Conservation (phyloP, 2,888 invertebrate genomes). For the Zaprionus lineosus region DNA sequence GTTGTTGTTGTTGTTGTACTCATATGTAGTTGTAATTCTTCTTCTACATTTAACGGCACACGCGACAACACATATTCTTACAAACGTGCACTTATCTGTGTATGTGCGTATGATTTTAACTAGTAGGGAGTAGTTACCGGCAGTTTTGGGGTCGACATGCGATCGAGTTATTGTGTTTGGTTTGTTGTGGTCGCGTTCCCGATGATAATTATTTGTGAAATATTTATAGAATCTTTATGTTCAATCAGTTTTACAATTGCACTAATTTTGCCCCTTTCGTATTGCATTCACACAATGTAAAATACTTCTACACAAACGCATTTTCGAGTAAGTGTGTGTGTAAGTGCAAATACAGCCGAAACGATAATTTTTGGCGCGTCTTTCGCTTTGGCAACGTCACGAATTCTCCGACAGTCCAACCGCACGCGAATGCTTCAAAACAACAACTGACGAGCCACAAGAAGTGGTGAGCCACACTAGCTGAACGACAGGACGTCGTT, state of each 20-base stretch:
- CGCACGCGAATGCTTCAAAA: conserved; percentile 47
- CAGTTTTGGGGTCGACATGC: conserved; percentile 24
- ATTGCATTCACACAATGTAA: neutral
- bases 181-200: conserved; percentile 34
- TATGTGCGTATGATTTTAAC: neutral
- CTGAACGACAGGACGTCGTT: conserved; percentile 30
- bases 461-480: conserved; percentile 14
- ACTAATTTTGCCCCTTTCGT: conserved; percentile 9
- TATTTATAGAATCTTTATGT: conserved; percentile 9
- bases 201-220: conserved; percentile 2
- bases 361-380: conserved; percentile 52
- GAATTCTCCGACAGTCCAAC: conserved; percentile 17
- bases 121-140: conserved; percentile 31
- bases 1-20: conserved; percentile 17
- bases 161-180: conserved; percentile 38
- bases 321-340: no score
- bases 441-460: conserved; percentile 47
- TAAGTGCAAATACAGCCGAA: conserved; percentile 11
- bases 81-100: neutral
- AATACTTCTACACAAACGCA: no score
- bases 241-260: conserved; percentile 28
- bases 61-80: conserved; percentile 4
- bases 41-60: conserved; percentile 9
- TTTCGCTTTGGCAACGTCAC: conserved; percentile 34
- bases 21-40: conserved; percentile 23